Evolutionary conservation across 2,888 invertebrate species (phyloP).

Genomic region (Spisula subtruncata): DNA sequence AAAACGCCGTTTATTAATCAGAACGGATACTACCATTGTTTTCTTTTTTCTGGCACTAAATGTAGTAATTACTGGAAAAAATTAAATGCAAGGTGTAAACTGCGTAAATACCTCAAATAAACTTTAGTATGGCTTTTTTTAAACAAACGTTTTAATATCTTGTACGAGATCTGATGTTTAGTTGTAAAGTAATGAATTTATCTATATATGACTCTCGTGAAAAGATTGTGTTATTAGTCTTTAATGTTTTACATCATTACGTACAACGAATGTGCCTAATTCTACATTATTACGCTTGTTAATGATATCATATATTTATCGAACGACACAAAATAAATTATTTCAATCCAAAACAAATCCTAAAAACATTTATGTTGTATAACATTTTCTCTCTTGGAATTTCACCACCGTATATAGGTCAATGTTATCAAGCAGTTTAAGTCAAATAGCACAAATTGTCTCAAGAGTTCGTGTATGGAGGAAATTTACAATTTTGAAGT

Average conservation of each 20-base stretch:
- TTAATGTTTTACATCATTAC: not conserved
- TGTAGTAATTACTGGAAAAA: too few relatives aligned
- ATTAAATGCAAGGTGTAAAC: too few relatives aligned
- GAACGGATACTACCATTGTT: too few relatives aligned
- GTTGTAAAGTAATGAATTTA: too few relatives aligned
- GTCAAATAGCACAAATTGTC: not conserved
- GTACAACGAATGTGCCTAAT: not conserved
- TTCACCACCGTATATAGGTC: not conserved
- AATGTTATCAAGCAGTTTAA: not conserved
- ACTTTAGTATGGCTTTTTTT: too few relatives aligned
- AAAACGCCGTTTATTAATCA: too few relatives aligned
- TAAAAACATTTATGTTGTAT: not conserved
- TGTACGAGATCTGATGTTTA: too few relatives aligned
- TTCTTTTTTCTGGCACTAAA: too few relatives aligned
- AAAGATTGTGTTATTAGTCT: too few relatives aligned
- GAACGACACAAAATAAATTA: not conserved
- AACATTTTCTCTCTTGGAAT: not conserved
- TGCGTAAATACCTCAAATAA: too few relatives aligned
- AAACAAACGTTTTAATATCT: too few relatives aligned
- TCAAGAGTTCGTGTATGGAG: not conserved
- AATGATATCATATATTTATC: not conserved
- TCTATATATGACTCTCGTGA: too few relatives aligned
- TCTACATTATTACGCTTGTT: not conserved
- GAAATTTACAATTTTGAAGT: not conserved
- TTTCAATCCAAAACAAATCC: not conserved